Evolutionary conservation across 53 echinoderm and acorn worm species (phyloP).

Genomic region (Temnopleurus reevesii): DNA sequence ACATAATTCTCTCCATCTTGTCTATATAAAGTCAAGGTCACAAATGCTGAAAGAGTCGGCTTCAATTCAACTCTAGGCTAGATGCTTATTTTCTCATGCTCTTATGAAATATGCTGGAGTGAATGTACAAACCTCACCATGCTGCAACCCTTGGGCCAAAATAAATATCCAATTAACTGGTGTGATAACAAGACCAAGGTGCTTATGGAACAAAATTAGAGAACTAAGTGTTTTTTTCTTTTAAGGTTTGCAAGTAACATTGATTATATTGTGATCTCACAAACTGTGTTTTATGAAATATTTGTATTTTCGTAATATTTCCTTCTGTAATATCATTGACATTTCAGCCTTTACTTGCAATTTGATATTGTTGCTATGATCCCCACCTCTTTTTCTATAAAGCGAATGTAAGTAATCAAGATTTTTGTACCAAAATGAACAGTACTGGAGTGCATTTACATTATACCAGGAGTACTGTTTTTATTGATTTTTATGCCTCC

Average conservation of each 20-base stretch:
- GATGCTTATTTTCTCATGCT: not conserved
- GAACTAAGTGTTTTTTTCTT: not conserved
- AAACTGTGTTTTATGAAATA: not conserved
- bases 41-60: not conserved
- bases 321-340: not conserved
- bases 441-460: not conserved
- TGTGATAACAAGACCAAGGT: not conserved
- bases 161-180: not conserved
- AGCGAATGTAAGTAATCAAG: not conserved
- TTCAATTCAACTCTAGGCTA: not conserved
- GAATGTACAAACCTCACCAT: not conserved
- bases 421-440: conserved; percentile 14
- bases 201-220: conserved; percentile 3
- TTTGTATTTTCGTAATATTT: not conserved
- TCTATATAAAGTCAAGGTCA: too few species aligned
- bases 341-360: not conserved
- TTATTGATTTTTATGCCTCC: too few species aligned
- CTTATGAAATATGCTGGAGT: not conserved
- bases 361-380: not conserved
- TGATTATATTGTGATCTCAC: not conserved
- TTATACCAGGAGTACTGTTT: too few species aligned
- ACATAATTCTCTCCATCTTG: too few species aligned
- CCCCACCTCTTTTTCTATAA: conserved; percentile 33
- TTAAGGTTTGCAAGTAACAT: not conserved
- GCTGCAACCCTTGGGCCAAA: conserved; percentile 37